phyloP scores from a whole-genome alignment of 2,113 vertebrate genomes.

The Perognathus longimembris region DNA sequence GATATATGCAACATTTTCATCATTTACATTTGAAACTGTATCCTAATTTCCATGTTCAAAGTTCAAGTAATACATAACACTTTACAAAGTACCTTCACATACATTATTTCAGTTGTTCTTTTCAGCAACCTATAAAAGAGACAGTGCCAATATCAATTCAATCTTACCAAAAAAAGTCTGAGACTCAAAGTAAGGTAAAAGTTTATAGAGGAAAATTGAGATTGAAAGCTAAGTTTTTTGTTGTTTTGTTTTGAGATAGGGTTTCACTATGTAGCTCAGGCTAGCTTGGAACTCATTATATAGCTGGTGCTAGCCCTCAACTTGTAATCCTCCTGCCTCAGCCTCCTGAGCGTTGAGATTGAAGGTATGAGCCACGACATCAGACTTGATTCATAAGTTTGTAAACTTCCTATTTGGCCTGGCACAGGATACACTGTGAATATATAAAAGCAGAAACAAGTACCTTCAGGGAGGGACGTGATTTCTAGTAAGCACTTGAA shows the following conservation, averaged over 20 bases:
- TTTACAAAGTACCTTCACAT: not conserved
- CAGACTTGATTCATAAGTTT: not conserved
- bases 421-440: not conserved
- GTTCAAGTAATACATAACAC: not conserved
- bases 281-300: not conserved
- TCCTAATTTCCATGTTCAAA: not conserved
- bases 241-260: not conserved
- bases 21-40: not conserved
- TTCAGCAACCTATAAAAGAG: not conserved
- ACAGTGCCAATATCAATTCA: not conserved
- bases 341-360: not conserved
- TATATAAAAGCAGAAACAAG: not conserved
- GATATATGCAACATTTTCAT: not conserved
- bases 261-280: not conserved
- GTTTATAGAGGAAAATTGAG: constrained; percentile 1
- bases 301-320: not conserved
- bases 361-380: not conserved
- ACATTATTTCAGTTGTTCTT: not conserved
- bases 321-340: not conserved
- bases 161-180: not conserved
- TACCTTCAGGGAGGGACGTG: not conserved
- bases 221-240: not conserved
- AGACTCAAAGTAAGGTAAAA: not conserved
- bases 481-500: not conserved
- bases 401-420: not conserved